A percentile compares a stretch with the other conserved stretches of the same genome.
phyloP scores from a whole-genome alignment of 2,888 invertebrate genomes.

The Eupithecia centaureata region DNA sequence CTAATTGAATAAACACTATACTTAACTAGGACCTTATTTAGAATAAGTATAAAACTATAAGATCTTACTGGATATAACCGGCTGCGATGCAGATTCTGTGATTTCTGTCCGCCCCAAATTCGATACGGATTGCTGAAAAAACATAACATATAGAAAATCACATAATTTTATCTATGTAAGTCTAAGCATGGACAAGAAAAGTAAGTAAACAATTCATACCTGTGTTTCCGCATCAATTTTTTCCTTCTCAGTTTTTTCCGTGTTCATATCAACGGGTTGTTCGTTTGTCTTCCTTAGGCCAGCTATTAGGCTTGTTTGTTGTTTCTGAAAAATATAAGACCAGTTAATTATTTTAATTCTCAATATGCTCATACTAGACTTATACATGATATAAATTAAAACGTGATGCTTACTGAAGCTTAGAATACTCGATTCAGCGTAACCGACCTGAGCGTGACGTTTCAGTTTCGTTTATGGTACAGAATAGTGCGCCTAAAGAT shows the following conservation, averaged over 20 bases:
- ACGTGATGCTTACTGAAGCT: neutral
- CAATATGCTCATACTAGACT: neutral
- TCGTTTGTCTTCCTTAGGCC: slow-evolving; percentile 95
- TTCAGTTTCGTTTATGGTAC: neutral
- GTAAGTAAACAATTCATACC: slow-evolving; percentile 29
- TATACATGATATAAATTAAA: neutral
- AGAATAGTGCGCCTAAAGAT: neutral
- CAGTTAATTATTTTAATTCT: neutral
- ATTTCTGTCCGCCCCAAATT: slow-evolving; percentile 72
- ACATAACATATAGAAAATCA: neutral
- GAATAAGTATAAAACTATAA: neutral
- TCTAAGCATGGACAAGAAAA: neutral
- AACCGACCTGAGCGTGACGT: neutral
- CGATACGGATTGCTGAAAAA: slow-evolving; percentile 59
- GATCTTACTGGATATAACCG: slow-evolving; percentile 71
- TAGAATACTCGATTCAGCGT: neutral
- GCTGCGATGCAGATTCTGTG: slow-evolving; percentile 76
- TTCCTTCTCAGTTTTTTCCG: slow-evolving; percentile 87
- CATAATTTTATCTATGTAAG: neutral
- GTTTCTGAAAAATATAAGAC: slow-evolving; percentile 86
- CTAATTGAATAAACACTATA: neutral
- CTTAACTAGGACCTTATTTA: neutral
- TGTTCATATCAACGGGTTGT: slow-evolving; percentile 82
- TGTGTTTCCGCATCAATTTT: slow-evolving; percentile 71
- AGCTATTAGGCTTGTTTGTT: slow-evolving; percentile 96